Conservation (phyloP, 2,113 vertebrate species). For the Glaucomys volans region DNA sequence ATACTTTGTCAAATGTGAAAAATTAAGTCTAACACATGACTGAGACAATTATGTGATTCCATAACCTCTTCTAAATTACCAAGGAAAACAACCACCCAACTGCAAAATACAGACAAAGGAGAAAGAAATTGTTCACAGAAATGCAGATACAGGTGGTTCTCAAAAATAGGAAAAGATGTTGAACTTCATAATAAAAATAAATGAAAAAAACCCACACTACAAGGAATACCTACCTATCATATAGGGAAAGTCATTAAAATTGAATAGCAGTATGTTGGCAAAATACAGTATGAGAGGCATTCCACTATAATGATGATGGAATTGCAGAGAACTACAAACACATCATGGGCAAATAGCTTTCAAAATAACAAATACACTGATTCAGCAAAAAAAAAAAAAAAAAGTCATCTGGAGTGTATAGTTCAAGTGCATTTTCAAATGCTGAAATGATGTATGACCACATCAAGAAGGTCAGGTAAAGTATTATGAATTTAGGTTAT, state of each 20-base stretch:
- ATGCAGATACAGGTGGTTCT: background rate
- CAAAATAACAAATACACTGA: background rate
- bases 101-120: background rate
- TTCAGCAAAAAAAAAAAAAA: background rate
- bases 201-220: background rate
- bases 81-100: background rate
- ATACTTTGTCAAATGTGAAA: background rate
- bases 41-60: no score
- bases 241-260: no score
- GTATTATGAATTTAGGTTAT: background rate
- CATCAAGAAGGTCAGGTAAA: background rate
- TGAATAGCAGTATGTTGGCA: background rate
- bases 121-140: background rate
- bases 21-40: background rate
- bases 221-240: background rate
- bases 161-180: background rate
- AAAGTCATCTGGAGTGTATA: background rate
- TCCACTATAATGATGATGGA: background rate
- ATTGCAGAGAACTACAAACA: background rate
- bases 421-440: background rate
- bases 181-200: background rate
- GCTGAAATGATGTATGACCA: background rate
- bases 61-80: background rate
- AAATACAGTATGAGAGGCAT: background rate
- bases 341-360: background rate